Conservation (phyloP, 1,140 invertebrate species). For the Plectrocnemia conspersa region DNA sequence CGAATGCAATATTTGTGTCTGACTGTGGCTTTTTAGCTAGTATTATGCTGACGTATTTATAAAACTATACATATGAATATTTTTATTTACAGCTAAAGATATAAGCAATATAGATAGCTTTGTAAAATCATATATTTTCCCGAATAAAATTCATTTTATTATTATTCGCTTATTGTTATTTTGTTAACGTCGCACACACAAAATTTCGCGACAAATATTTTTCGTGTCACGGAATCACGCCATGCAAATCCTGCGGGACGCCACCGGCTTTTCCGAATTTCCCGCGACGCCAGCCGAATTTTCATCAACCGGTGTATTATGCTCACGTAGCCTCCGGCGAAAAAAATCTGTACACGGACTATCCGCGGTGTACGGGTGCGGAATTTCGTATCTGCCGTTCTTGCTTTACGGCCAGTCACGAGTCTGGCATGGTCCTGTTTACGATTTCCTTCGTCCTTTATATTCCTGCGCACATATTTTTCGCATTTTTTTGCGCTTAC, state of each 20-base stretch:
- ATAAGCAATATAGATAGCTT: too few species aligned
- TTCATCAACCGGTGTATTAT: conserved; percentile 23
- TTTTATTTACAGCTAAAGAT: too few species aligned
- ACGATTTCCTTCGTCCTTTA: conserved; percentile 4
- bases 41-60: too few species aligned
- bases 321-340: conserved; percentile 28
- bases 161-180: too few species aligned
- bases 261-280: background rate
- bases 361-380: conserved; percentile 22
- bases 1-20: too few species aligned
- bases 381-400: conserved; percentile 20
- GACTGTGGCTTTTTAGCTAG: too few species aligned
- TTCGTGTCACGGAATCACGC: background rate
- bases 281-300: background rate
- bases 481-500: background rate
- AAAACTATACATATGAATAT: too few species aligned
- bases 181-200: too few species aligned
- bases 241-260: background rate
- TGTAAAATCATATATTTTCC: too few species aligned
- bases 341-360: conserved; percentile 31
- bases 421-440: background rate
- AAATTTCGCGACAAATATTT: too few species aligned
- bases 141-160: too few species aligned
- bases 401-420: background rate
- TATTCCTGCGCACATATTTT: conserved; percentile 4